Evolutionary conservation across 2,113 vertebrate genomes (phyloP).

Genomic region (Atlantisia rogersi): DNA sequence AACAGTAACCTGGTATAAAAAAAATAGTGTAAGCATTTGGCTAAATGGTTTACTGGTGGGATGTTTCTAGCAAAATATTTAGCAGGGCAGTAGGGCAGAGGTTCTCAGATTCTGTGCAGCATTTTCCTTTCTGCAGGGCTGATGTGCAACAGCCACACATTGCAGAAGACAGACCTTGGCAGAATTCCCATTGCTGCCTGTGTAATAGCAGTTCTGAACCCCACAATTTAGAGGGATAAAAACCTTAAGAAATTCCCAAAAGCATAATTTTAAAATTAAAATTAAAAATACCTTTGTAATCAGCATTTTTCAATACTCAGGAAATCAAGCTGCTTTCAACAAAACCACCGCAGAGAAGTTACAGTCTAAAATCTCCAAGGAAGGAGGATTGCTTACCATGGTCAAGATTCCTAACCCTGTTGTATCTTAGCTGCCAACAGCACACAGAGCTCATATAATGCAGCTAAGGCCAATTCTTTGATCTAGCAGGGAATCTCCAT

Average conservation of each 20-base stretch:
- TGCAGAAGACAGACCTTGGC: neutral
- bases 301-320: neutral
- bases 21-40: neutral
- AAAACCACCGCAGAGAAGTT: neutral
- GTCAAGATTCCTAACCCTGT: neutral
- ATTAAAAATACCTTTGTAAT: neutral
- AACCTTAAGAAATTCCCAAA: neutral
- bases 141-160: neutral
- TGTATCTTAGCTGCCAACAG: conserved; percentile 36
- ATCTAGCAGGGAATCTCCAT: conserved; percentile 32
- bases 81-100: neutral
- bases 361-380: neutral
- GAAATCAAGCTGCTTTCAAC: neutral
- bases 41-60: neutral
- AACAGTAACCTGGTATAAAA: neutral
- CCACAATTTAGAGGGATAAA: neutral
- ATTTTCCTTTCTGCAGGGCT: neutral
- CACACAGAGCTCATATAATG: conserved; percentile 6
- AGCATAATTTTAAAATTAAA: neutral
- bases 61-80: neutral
- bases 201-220: neutral
- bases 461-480: conserved; percentile 27
- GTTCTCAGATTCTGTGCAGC: neutral
- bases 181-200: neutral
- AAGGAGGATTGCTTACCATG: conserved; percentile 31